Conservation (phyloP, 2,113 vertebrate genomes). For the Ciconia stormi region DNA sequence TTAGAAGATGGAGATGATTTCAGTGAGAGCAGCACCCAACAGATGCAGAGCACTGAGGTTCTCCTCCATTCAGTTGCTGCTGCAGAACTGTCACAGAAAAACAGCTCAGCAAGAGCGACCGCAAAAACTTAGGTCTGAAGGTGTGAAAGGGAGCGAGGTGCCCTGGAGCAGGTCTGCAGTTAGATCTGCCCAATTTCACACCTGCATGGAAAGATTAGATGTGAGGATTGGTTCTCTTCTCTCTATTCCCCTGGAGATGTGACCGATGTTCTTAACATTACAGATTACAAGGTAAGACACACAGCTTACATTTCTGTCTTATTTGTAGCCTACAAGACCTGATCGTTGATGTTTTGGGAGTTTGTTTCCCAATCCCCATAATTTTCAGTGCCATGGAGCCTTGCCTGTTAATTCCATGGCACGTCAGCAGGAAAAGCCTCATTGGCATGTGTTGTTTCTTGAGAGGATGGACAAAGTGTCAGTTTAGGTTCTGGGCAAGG, state of each 20-base stretch:
- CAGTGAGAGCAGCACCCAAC: not conserved
- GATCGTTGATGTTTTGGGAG: not conserved
- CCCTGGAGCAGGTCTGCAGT: too few relatives aligned
- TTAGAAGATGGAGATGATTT: accelerated
- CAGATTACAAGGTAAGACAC: not conserved
- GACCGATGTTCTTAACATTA: not conserved
- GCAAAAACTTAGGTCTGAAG: not conserved
- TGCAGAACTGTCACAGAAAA: not conserved
- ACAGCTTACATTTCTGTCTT: not conserved
- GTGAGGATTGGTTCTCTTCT: not conserved
- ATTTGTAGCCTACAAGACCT: not conserved
- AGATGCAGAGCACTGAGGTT: not conserved
- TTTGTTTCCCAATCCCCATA: not conserved
- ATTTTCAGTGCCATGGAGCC: not conserved
- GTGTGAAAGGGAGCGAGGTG: not conserved
- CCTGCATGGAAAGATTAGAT: not conserved
- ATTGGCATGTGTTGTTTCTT: not conserved
- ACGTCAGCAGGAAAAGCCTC: not conserved
- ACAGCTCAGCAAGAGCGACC: not conserved
- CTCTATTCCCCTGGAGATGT: not conserved
- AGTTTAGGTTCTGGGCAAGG: not conserved
- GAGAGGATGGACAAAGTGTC: too few relatives aligned
- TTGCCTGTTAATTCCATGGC: not conserved
- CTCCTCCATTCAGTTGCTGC: not conserved
- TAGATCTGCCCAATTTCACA: not conserved